Conservation (phyloP, 2,797 vertebrate species). For the Benthosema pterotum region DNA sequence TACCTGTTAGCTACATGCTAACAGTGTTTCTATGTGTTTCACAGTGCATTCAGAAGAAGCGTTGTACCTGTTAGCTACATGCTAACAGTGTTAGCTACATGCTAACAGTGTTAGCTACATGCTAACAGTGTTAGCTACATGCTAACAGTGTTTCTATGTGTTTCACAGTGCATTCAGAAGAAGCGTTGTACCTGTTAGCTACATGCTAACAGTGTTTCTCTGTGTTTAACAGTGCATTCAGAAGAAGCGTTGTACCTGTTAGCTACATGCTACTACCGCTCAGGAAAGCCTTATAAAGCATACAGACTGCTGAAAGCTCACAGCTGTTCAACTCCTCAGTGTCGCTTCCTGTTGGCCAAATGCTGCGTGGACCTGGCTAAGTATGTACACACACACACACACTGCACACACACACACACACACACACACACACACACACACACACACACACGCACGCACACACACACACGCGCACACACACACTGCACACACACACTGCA, state of each 20-base stretch:
- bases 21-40: background rate
- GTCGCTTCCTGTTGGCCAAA: constrained; percentile 96
- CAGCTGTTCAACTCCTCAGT: constrained; percentile 94
- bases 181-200: no score
- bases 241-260: constrained; percentile 95
- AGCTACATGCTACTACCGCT: constrained; percentile 98
- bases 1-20: background rate
- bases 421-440: background rate
- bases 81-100: background rate
- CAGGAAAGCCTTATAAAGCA: constrained; percentile 97
- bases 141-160: background rate
- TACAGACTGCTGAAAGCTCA: constrained; percentile 96
- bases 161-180: background rate
- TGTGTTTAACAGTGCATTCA: constrained; percentile 84
- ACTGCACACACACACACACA: background rate
- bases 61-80: background rate
- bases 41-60: background rate
- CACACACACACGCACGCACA: constrained; percentile 1
- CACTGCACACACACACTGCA: no score
- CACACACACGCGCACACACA: constrained; percentile 3
- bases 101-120: background rate
- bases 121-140: background rate
- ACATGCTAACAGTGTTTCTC: no score
- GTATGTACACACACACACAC: constrained; percentile 71
- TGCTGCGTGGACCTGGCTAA: constrained; percentile 98